These are phyloP conservation scores for Synanthedon formicaeformis DNA, from an alignment of 2,888 invertebrate genomes.

Conservation along the genomic window DNA sequence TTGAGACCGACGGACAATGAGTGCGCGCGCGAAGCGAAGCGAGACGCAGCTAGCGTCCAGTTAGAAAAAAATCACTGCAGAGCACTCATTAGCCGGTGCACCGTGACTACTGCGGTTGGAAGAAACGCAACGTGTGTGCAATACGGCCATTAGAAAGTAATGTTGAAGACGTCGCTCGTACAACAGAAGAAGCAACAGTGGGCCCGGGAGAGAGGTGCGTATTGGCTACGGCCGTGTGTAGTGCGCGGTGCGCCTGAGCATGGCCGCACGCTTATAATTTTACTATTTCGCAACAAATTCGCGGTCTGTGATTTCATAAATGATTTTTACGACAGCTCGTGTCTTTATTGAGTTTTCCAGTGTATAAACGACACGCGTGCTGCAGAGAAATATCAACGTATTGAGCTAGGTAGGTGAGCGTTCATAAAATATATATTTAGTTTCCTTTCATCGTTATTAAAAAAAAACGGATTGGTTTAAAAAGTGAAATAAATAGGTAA, in stretches of 20 bases:
- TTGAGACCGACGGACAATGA: slow-evolving; percentile 41
- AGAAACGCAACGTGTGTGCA: slow-evolving; percentile 54
- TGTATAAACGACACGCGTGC: slow-evolving; percentile 9
- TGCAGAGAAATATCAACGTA: background rate
- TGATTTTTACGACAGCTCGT: slow-evolving; percentile 16
- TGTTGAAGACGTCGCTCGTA: slow-evolving; percentile 74
- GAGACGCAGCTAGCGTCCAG: slow-evolving; percentile 53
- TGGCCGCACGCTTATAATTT: slow-evolving; percentile 8
- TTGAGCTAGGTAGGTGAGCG: background rate
- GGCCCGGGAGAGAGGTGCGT: slow-evolving; percentile 90
- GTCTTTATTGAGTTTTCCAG: slow-evolving; percentile 14
- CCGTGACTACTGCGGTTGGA: slow-evolving; percentile 49
- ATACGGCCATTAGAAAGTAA: slow-evolving; percentile 64
- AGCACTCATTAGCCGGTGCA: slow-evolving; percentile 60
- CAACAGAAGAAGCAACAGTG: slow-evolving; percentile 93
- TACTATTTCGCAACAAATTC: slow-evolving; percentile 30
- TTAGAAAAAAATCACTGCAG: slow-evolving; percentile 47
- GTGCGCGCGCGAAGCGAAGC: slow-evolving; percentile 57
- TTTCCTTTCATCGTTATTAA: background rate
- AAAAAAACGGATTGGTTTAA: no score
- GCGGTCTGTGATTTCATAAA: slow-evolving; percentile 30
- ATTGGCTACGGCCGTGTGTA: slow-evolving; percentile 7
- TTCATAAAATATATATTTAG: background rate
- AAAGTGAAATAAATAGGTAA: no score
- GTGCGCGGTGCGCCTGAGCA: slow-evolving; percentile 2